Percentiles rank a stretch among this genome's conserved stretches.
phyloP scores from a whole-genome alignment of 2,797 vertebrate species.

The Ibycter americanus region DNA sequence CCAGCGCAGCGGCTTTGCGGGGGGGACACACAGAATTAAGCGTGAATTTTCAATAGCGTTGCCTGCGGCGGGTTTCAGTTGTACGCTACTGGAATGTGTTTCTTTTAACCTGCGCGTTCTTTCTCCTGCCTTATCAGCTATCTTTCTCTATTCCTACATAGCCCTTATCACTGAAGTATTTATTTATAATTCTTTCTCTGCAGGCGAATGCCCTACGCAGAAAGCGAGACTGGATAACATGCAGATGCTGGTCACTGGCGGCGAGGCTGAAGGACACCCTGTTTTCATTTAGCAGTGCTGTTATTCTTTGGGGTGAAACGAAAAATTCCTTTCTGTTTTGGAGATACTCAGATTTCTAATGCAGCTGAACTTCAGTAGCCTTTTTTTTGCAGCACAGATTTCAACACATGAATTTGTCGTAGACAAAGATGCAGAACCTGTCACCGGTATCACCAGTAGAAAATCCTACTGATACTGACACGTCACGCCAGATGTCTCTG shows the following conservation, averaged over 20 bases:
- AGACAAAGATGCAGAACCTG: conserved; percentile 38
- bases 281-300: neutral
- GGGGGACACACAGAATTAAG: too few relatives aligned
- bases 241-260: neutral
- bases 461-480: neutral
- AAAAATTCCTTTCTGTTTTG: neutral
- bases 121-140: conserved; percentile 12
- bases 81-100: conserved; percentile 5
- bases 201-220: conserved; percentile 3
- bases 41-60: neutral
- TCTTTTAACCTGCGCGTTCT: conserved; percentile 1
- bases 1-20: too few relatives aligned
- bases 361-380: neutral
- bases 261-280: conserved; percentile 46
- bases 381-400: neutral
- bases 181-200: conserved; percentile 54
- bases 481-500: neutral
- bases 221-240: neutral
- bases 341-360: neutral
- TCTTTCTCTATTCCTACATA: neutral
- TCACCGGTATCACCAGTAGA: neutral
- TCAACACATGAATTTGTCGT: neutral
- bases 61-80: neutral
- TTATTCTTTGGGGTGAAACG: conserved; percentile 6
- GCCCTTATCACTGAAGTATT: conserved; percentile 39